These are phyloP conservation scores for Heterochromis multidens DNA, from an alignment of 2,113 vertebrate genomes.

Conservation along the genomic window DNA sequence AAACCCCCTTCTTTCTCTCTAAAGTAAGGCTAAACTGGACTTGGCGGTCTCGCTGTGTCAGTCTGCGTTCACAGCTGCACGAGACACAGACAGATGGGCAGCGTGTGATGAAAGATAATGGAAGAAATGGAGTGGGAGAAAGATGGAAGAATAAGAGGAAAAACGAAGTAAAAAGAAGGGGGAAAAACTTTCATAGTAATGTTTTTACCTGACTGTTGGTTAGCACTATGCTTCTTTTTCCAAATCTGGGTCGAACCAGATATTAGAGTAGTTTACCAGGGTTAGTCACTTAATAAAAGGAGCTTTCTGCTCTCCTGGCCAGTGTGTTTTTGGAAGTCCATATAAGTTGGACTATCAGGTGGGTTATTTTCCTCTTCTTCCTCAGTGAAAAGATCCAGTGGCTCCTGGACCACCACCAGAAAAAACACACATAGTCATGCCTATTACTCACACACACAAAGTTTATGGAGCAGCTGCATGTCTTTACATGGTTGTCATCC, in stretches of 20 bases:
- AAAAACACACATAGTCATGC: not conserved
- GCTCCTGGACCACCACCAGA: not conserved
- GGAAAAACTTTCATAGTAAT: constrained; percentile 4
- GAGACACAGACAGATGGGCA: constrained; percentile 44
- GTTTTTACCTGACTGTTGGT: constrained; percentile 39
- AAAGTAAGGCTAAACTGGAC: constrained; percentile 14
- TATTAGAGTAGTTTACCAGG: constrained; percentile 5
- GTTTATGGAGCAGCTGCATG: constrained; percentile 32
- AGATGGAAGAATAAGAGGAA: constrained; percentile 20
- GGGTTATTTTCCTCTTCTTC: not conserved
- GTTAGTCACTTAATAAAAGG: not conserved
- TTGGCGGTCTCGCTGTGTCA: constrained; percentile 30
- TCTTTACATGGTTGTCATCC: constrained; percentile 33
- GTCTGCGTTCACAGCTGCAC: constrained; percentile 32
- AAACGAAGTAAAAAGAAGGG: not conserved
- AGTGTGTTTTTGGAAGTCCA: constrained; percentile 4
- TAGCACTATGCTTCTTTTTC: not conserved
- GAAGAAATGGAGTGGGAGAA: not conserved
- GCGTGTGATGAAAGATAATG: constrained; percentile 29
- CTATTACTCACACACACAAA: not conserved
- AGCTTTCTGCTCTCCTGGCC: not conserved
- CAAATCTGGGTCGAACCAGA: constrained; percentile 19
- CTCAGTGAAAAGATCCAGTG: not conserved
- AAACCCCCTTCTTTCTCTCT: not conserved
- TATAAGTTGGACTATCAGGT: constrained; percentile 22